phyloP scores from a whole-genome alignment of 2,888 invertebrate species.

The Camponotus fellah region DNA sequence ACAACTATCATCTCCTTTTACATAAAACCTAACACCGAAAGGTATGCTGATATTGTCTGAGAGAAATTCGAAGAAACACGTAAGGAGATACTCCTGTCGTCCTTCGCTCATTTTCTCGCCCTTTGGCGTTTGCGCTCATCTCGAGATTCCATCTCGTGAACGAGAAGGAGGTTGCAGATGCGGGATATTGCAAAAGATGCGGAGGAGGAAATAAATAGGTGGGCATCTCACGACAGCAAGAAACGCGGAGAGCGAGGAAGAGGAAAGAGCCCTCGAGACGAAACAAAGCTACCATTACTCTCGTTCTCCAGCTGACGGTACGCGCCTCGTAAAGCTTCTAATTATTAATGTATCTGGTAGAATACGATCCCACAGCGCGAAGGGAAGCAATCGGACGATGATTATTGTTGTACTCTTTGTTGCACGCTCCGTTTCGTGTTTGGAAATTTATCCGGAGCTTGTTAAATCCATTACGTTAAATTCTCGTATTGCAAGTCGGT shows the following conservation, averaged over 20 bases:
- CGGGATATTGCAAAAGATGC: slow-evolving; percentile 54
- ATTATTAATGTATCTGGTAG: slow-evolving; percentile 58
- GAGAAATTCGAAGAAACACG: slow-evolving; percentile 44
- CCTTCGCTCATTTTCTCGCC: slow-evolving; percentile 42
- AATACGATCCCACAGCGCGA: slow-evolving; percentile 18
- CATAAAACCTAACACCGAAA: slow-evolving; percentile 7
- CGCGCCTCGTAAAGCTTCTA: slow-evolving; percentile 56
- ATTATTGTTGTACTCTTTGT: slow-evolving; percentile 4
- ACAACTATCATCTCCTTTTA: background rate
- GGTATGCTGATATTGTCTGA: background rate
- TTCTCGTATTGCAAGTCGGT: background rate
- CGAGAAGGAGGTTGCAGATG: slow-evolving; percentile 25
- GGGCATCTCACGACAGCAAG: slow-evolving; percentile 49
- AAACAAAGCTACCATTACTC: slow-evolving; percentile 68
- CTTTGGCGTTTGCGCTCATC: slow-evolving; percentile 37
- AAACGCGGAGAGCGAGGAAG: slow-evolving; percentile 52
- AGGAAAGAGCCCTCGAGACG: slow-evolving; percentile 49
- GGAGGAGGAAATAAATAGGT: slow-evolving; percentile 40
- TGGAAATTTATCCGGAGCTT: slow-evolving; percentile 5
- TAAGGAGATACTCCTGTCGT: slow-evolving; percentile 38
- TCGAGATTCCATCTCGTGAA: slow-evolving; percentile 42
- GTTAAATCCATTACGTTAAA: slow-evolving; percentile 8
- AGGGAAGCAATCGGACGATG: slow-evolving; percentile 6
- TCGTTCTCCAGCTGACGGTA: slow-evolving; percentile 66
- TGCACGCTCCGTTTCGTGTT: background rate